phyloP scores from a whole-genome alignment of 37 sponge, comb jelly and placozoan genomes.

The Haliclona indistincta region DNA sequence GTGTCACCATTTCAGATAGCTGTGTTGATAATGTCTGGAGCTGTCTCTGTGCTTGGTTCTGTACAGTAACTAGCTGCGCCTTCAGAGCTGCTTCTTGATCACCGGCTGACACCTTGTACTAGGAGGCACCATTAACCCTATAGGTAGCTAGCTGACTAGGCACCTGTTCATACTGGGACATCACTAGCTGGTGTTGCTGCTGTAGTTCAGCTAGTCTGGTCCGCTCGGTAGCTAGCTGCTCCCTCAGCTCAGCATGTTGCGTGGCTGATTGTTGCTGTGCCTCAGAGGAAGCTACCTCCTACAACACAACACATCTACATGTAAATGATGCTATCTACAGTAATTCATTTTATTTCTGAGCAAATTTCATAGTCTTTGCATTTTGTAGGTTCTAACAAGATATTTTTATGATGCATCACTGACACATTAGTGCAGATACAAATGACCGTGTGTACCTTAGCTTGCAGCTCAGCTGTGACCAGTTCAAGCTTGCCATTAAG shows the following conservation, averaged over 20 bases:
- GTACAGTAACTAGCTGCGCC: conserved; percentile 42
- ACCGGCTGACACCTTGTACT: conserved; percentile 8
- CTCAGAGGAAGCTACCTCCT: conserved; percentile 21
- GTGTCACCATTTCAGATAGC: conserved; percentile 37
- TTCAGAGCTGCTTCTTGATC: conserved; percentile 34
- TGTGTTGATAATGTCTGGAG: conserved; percentile 34
- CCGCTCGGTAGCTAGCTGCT: conserved; percentile 11
- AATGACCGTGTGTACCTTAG: conserved; percentile 20
- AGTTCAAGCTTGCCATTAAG: conserved; percentile 36
- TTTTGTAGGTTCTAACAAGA: background rate
- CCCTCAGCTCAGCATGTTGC: conserved; percentile 17
- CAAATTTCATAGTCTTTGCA: no score
- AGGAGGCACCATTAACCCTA: background rate
- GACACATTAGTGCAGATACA: background rate
- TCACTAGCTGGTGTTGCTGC: background rate
- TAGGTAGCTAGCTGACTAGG: background rate
- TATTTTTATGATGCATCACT: background rate
- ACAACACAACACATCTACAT: background rate
- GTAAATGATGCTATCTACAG: background rate
- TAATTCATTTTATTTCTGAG: no score
- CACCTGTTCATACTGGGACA: background rate
- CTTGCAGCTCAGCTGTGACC: conserved; percentile 26
- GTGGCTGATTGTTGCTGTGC: conserved; percentile 9
- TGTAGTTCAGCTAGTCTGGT: background rate
- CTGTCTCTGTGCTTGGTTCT: conserved; percentile 54